phyloP scores from a whole-genome alignment of 2,113 vertebrate species.

The Thalassoma bifasciatum region DNA sequence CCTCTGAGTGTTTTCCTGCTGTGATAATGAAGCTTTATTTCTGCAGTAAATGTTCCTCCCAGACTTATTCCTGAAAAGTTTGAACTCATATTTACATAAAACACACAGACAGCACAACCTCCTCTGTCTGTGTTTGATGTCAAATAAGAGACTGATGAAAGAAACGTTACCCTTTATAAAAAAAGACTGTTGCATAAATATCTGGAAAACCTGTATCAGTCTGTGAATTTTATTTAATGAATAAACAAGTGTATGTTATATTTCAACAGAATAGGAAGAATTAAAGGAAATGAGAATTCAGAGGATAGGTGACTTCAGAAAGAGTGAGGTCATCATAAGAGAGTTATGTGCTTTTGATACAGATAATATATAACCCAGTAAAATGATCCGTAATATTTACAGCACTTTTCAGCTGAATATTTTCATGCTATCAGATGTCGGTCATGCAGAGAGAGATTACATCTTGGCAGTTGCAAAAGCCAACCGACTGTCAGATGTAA shows the following conservation, averaged over 20 bases:
- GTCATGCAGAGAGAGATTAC: conserved; percentile 22
- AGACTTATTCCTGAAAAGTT: conserved; percentile 63
- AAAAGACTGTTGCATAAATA: conserved; percentile 78
- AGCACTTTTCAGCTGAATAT: neutral
- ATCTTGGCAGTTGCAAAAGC: conserved; percentile 62
- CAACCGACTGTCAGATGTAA: conserved; percentile 51
- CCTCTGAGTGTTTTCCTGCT: neutral
- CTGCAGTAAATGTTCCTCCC: neutral
- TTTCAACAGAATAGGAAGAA: conserved; percentile 61
- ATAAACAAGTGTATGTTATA: conserved; percentile 66
- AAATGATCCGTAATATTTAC: neutral
- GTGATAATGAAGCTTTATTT: neutral
- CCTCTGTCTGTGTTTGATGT: conserved; percentile 77
- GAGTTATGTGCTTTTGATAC: neutral
- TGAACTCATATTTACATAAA: conserved; percentile 74
- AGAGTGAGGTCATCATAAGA: neutral
- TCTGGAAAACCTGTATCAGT: conserved; percentile 32
- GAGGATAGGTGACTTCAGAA: too few species aligned
- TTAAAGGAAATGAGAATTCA: conserved; percentile 11
- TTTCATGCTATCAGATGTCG: neutral
- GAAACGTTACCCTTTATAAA: conserved; percentile 69
- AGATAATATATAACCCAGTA: neutral
- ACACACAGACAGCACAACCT: conserved; percentile 58
- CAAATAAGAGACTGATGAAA: conserved; percentile 79
- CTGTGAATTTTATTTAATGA: conserved; percentile 46